Base-by-base conservation (phyloP, 2,888 invertebrate genomes). In the Scaptodrosophila latifasciaeformis region DNA sequence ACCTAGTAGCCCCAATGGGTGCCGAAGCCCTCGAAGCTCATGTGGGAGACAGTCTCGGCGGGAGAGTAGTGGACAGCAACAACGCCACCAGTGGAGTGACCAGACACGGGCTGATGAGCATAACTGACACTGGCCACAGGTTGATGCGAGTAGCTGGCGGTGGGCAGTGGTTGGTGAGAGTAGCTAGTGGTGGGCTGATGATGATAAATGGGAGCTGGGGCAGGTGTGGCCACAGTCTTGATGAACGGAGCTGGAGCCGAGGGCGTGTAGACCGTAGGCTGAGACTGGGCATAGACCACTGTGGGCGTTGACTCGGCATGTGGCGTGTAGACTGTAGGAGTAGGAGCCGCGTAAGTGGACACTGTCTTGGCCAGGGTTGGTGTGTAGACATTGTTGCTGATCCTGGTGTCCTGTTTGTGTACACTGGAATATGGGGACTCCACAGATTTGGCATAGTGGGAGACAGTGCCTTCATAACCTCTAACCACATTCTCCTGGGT, bases 1-100 rank as follows among this genome's bases (percentile, higher is more conserved):
- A 31, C n/a, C 9, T 89, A 91, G 89, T 89, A 91, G 70, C 88
- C 90, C 86, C 91, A 92, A 66, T 89, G 88, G 64, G 90, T 88
- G 66, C 90, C 90, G 53, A 90, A 88, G 57, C 91, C 91, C 66
- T 87, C 88, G 88, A 91, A 92, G 68, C 89, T 86, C 59, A 90
- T 89, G 83, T 91, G 91, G 55, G 91, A 89, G 34, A 91, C 90
- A 54, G 88, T 89, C 65, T 90, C 89, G 30, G 90, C 89, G 34
- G 91, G 90, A 24, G 87, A 63, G 82, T 88, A 72, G 76, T 85
- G 71, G 65, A 90, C 76, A 43, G 84, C 80, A 7, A n/a, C n/a
- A 2, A 31, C 31, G 4, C 31, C 24, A 5, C 24, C 24, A 7
- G 24, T 7, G 7, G 24, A 6, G 7, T 37, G 37, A 37, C 10